phyloP scores from a whole-genome alignment of 2,113 vertebrate genomes.

The Globicephala melas region DNA sequence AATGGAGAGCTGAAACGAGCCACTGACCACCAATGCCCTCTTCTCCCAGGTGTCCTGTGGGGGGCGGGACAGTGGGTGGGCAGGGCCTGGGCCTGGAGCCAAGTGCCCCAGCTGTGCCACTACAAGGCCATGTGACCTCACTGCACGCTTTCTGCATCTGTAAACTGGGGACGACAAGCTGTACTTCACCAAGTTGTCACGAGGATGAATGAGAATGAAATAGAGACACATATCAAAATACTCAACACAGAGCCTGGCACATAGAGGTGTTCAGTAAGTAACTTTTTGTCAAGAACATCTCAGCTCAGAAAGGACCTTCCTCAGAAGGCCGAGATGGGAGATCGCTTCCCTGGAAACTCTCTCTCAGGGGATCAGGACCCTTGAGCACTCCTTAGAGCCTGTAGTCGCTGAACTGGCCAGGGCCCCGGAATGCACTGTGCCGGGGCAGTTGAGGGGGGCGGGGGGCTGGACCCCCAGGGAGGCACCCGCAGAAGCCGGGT shows the following conservation, averaged over 20 bases:
- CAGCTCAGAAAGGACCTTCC: neutral
- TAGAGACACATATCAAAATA: neutral
- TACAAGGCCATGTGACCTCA: rapidly evolving
- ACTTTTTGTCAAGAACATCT: conserved; percentile 15
- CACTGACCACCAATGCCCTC: neutral
- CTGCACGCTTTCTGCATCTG: neutral
- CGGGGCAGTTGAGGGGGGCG: conserved; percentile 2
- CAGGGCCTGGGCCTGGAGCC: neutral
- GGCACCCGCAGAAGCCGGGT: neutral
- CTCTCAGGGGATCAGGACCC: conserved; percentile 69
- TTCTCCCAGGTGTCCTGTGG: neutral
- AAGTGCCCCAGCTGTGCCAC: neutral
- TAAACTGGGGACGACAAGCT: neutral
- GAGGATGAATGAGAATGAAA: neutral
- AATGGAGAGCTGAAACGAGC: neutral
- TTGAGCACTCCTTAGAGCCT: conserved; percentile 51
- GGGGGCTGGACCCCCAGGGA: neutral
- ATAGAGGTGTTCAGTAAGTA: conserved; percentile 43
- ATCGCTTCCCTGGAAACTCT: neutral
- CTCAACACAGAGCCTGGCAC: conserved; percentile 33
- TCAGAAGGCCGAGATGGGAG: neutral
- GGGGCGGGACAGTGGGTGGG: neutral
- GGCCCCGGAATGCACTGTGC: neutral
- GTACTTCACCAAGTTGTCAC: neutral
- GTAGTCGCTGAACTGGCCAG: neutral